phyloP scores from a whole-genome alignment of 2,888 invertebrate species.

The Venustoraphidia nigricollis region DNA sequence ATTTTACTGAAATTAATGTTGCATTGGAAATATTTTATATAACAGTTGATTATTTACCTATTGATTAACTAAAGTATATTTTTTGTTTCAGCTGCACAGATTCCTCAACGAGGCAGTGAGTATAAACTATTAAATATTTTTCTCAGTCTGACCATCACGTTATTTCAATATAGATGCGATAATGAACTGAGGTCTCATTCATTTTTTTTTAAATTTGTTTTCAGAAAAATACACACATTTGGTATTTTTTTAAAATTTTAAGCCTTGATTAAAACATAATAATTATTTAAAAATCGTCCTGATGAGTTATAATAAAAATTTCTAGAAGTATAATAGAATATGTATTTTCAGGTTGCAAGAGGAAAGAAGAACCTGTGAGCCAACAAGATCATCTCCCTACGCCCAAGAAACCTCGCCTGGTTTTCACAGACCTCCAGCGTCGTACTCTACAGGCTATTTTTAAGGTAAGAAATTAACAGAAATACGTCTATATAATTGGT shows the following conservation, averaged over 20 bases:
- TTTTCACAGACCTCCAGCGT: conserved; percentile 99
- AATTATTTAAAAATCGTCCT: no score
- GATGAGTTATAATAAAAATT: no score
- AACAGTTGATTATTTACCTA: conserved; percentile 13
- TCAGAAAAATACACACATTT: conserved; percentile 6
- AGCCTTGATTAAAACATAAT: no score
- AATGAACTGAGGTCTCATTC: neutral
- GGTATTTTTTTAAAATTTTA: conserved; percentile 8
- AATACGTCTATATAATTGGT: neutral
- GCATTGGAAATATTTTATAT: neutral
- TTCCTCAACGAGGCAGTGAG: conserved; percentile 81
- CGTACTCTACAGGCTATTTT: conserved; percentile 99
- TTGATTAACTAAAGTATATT: conserved; percentile 13
- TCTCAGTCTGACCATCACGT: conserved; percentile 5
- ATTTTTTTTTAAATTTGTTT: neutral
- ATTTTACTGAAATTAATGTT: conserved; percentile 2
- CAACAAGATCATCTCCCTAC: conserved; percentile 70
- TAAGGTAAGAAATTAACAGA: conserved; percentile 50
- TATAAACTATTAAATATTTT: conserved; percentile 24
- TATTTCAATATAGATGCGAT: conserved; percentile 9
- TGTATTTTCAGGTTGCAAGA: conserved; percentile 65
- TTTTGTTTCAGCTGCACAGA: conserved; percentile 73
- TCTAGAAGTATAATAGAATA: neutral
- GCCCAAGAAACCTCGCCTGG: conserved; percentile 98
- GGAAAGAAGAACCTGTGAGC: conserved; percentile 80